Evolutionary conservation across 92 coral and sea anemone genomes (phyloP).

Genomic region (Hydrozoanthus gracilis): DNA sequence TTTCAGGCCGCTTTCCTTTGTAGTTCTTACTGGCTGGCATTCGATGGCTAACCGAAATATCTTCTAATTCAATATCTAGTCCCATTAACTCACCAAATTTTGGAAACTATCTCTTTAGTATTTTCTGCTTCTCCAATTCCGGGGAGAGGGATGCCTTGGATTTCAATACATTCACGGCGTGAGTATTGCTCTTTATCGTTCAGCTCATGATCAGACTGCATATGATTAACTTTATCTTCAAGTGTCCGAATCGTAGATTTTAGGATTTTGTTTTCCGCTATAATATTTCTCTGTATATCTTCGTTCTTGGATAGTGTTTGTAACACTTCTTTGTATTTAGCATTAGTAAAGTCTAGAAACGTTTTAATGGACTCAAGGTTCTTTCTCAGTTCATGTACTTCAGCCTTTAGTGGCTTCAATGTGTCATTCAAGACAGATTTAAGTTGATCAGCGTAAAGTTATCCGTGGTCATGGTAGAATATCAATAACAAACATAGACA

Average conservation of each 20-base stretch:
- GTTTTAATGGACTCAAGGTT: background rate
- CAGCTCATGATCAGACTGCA: constrained; percentile 9
- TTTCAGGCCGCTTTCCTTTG: constrained; percentile 13
- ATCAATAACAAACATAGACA: background rate
- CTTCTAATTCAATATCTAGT: background rate
- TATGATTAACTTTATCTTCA: background rate
- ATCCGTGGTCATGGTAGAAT: background rate
- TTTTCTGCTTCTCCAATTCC: background rate
- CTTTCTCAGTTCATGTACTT: background rate
- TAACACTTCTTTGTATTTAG: background rate
- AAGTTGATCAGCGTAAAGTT: background rate
- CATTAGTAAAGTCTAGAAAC: background rate
- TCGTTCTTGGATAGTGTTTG: background rate
- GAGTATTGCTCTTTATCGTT: constrained; percentile 6
- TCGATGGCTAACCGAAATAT: constrained; percentile 3
- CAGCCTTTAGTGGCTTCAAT: background rate
- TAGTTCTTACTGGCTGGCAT: constrained; percentile 11
- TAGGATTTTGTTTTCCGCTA: background rate
- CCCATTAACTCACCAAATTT: background rate
- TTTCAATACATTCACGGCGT: background rate
- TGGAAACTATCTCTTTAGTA: background rate
- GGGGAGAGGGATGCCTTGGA: constrained; percentile 17
- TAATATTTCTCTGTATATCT: background rate
- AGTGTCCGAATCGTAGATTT: background rate
- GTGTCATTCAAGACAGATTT: background rate